Evolutionary conservation across 2,113 vertebrate species (phyloP).

Genomic region (Phaethon lepturus): DNA sequence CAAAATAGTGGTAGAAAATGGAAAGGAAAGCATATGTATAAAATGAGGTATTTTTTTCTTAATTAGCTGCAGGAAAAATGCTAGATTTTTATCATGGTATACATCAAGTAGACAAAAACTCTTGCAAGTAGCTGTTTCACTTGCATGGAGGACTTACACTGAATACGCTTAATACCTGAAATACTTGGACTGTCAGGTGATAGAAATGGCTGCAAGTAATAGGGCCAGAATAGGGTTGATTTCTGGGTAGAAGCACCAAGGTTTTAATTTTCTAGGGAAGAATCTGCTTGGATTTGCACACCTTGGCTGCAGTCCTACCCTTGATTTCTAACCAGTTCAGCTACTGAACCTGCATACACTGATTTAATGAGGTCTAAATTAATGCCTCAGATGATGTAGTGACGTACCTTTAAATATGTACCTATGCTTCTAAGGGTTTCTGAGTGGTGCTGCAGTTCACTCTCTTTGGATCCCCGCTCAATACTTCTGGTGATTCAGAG

Average conservation of each 20-base stretch:
- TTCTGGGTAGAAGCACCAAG: background rate
- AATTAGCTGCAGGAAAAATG: background rate
- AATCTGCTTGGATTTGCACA: background rate
- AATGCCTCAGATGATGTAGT: background rate
- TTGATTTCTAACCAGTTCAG: background rate
- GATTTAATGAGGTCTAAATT: background rate
- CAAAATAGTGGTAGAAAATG: background rate
- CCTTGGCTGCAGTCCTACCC: background rate
- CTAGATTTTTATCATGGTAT: background rate
- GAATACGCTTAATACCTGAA: background rate
- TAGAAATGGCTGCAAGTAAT: background rate
- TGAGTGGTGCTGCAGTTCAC: background rate
- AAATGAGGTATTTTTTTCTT: background rate
- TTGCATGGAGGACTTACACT: background rate
- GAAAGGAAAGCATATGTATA: background rate
- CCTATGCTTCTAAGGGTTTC: background rate
- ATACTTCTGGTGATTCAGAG: background rate
- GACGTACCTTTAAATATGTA: background rate
- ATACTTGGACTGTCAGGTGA: background rate
- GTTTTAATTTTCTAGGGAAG: background rate
- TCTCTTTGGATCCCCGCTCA: background rate
- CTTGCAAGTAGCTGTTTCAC: background rate
- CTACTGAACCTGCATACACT: rapidly evolving
- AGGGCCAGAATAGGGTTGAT: background rate
- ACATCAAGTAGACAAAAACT: too few species aligned